Evolutionary conservation across 2,113 vertebrate species (phyloP).

Genomic region (Mus spicilegus): DNA sequence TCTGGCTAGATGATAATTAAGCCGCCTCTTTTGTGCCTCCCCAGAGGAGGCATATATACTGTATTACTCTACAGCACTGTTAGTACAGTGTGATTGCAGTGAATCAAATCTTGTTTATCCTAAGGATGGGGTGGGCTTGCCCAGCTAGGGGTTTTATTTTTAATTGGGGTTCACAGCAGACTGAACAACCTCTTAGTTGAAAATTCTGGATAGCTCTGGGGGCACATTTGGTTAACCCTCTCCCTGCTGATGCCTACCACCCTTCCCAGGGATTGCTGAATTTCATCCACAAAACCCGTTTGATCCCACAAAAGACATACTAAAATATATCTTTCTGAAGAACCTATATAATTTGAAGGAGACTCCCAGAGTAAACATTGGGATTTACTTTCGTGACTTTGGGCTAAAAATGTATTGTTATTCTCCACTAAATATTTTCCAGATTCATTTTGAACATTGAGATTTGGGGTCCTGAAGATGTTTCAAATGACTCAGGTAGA

Average conservation of each 20-base stretch:
- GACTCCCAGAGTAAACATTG: background rate
- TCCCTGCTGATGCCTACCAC: slow-evolving; percentile 28
- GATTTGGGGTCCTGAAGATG: background rate
- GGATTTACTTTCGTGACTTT: background rate
- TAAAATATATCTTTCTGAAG: background rate
- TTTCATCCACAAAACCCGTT: background rate
- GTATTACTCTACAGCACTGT: slow-evolving; percentile 63
- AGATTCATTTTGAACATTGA: background rate
- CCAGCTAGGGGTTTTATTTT: slow-evolving; percentile 76
- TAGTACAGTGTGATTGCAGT: slow-evolving; percentile 12
- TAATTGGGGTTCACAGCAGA: slow-evolving; percentile 80
- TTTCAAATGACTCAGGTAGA: background rate
- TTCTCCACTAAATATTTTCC: background rate
- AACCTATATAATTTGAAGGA: background rate
- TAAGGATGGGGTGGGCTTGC: slow-evolving; percentile 52
- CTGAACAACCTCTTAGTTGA: slow-evolving; percentile 71
- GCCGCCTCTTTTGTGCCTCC: slow-evolving; percentile 78
- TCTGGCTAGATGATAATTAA: slow-evolving; percentile 83
- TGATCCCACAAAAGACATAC: background rate
- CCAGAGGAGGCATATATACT: slow-evolving; percentile 75
- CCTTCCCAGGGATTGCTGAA: background rate
- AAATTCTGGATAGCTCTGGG: slow-evolving; percentile 66
- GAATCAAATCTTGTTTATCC: slow-evolving; percentile 79
- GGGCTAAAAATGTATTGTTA: background rate
- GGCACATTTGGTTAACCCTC: slow-evolving; percentile 65